Evolutionary conservation across 2,113 vertebrate genomes (phyloP), one percentile per base, ranked within the genome.

Genomic region (Gadus chalcogrammus): DNA sequence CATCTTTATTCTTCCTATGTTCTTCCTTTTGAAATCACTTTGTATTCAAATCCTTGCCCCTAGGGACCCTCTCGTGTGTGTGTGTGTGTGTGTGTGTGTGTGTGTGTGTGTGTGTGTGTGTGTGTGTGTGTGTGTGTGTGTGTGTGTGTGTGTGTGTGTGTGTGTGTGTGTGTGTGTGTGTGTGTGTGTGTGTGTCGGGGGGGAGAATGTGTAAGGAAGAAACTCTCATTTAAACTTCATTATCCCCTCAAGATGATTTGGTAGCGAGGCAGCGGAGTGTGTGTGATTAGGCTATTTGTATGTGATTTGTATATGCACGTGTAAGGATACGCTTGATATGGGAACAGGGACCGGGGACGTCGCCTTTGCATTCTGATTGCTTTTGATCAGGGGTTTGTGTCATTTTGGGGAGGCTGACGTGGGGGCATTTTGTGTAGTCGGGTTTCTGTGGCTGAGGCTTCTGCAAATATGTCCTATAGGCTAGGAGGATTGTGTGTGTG

Each of bases 11-110:
- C 82, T 83, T 81, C 77, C 77, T 82, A 85, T 83, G 81, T 48
- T 77, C 73, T 69, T 80, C 72, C 74, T 78, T 84, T 88, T 58
- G 83, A 79, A 88, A 87, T 88, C 84, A 80, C 76, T 88, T 85
- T 85, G 42, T 88, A 87, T 88, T 89, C 85, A 90, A 88, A 90
- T 89, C 74, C 66, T 53, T 72, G 79, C 82, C 83, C 77, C 87
- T 68, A 72, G 82, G 88, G 89, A 84, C 83, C 77, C 64, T 77
- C 76, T 48, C 55, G 60, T 83, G 80, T n/a, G n/a, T n/a, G n/a
- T n/a, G n/a, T n/a, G n/a, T n/a, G n/a, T n/a, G n/a, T n/a, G n/a
- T n/a, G n/a, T n/a, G n/a, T n/a, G n/a, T n/a, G n/a, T n/a, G n/a
- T n/a, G n/a, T n/a, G n/a, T n/a, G n/a, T n/a, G n/a, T n/a, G 72